phyloP scores from a whole-genome alignment of 2,888 invertebrate genomes.

The Melieria omissa region DNA sequence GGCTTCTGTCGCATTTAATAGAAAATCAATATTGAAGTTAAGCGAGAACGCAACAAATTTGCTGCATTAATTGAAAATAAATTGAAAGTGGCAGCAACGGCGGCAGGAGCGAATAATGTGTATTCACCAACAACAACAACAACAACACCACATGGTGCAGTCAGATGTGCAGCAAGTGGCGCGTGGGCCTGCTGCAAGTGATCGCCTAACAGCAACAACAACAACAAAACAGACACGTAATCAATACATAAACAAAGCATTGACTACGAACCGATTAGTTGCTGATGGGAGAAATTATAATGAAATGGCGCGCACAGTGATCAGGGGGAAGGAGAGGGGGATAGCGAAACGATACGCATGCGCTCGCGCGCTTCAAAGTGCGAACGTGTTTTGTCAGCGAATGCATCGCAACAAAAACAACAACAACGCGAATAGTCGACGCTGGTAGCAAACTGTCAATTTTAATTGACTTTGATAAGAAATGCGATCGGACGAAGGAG shows the following conservation, averaged over 20 bases:
- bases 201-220: not conserved
- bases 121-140: not conserved
- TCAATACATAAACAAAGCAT: conserved; percentile 26
- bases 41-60: not conserved
- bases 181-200: not conserved
- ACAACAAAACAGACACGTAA: not conserved
- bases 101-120: not conserved
- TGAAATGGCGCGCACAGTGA: no score
- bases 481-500: conserved; percentile 17
- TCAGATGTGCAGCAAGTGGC: not conserved
- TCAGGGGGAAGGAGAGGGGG: no score
- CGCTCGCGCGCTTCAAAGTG: conserved; percentile 28
- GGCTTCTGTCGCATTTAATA: no score
- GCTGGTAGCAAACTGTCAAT: conserved; percentile 22
- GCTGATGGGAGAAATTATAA: no score
- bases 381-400: conserved; percentile 14
- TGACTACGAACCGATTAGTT: conserved; percentile 29
- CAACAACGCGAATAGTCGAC: no score
- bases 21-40: no score
- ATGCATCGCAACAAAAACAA: no score
- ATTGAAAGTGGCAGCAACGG: conserved; percentile 26
- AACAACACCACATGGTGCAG: conserved; percentile 3
- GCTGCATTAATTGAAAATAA: conserved; percentile 33
- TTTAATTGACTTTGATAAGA: conserved; percentile 34
- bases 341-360: not conserved